Evolutionary conservation across 2,113 vertebrate species (phyloP).

Genomic region (Archocentrus centrarchus): DNA sequence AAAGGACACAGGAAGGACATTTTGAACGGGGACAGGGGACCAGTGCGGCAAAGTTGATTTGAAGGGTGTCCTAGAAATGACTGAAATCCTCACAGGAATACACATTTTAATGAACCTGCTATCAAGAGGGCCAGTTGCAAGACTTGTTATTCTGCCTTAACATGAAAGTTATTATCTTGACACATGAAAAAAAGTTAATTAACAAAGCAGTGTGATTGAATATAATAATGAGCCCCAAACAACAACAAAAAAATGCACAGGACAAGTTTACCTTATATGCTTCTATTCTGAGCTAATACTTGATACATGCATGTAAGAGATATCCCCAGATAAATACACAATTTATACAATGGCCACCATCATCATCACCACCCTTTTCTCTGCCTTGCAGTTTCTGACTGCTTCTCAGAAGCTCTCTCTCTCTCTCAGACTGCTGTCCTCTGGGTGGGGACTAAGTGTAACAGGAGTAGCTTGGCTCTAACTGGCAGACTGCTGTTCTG

Average conservation of each 20-base stretch:
- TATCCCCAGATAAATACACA: neutral
- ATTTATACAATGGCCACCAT: neutral
- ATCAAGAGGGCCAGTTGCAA: slow-evolving; percentile 21
- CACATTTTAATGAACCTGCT: slow-evolving; percentile 69
- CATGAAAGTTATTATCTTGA: slow-evolving; percentile 3
- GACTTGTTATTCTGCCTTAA: slow-evolving; percentile 21
- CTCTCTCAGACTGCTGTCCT: slow-evolving; percentile 36
- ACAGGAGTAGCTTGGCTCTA: slow-evolving; percentile 67
- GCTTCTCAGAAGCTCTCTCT: slow-evolving; percentile 16
- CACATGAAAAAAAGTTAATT: neutral
- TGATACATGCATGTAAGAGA: neutral
- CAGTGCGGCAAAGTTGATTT: slow-evolving; percentile 65
- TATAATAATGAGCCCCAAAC: neutral
- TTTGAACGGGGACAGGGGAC: slow-evolving; percentile 61
- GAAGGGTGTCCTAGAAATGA: slow-evolving; percentile 78
- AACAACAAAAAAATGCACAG: neutral
- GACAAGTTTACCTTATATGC: neutral
- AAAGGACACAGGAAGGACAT: slow-evolving; percentile 73
- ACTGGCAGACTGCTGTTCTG: slow-evolving; percentile 63
- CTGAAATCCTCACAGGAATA: slow-evolving; percentile 72
- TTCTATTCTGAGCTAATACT: neutral
- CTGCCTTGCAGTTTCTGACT: slow-evolving; percentile 2
- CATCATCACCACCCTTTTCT: neutral
- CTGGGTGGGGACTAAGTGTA: slow-evolving; percentile 61
- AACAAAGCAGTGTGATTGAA: neutral